phyloP scores from a whole-genome alignment of 2,888 invertebrate genomes.

The Drosophila lacicola region DNA sequence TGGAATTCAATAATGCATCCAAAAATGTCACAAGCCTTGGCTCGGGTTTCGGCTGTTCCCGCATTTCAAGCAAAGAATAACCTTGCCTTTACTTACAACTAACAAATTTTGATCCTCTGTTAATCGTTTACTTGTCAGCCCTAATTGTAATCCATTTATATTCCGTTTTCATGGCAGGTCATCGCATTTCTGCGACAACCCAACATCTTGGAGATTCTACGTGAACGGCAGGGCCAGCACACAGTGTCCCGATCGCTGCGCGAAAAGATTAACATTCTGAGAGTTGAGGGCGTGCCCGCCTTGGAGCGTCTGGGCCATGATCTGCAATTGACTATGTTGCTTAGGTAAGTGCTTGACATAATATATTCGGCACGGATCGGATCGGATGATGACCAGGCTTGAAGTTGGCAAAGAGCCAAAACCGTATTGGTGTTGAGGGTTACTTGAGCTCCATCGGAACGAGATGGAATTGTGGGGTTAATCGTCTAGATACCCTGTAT shows the following conservation, averaged over 20 bases:
- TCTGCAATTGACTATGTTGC: conserved; percentile 95
- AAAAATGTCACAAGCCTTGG: no score
- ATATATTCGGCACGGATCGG: not conserved
- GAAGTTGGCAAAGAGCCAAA: no score
- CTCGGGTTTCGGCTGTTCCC: no score
- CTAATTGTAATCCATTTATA: not conserved
- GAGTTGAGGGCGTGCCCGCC: conserved; percentile 95
- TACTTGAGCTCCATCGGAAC: no score
- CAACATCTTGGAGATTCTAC: conserved; percentile 95
- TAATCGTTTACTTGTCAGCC: not conserved
- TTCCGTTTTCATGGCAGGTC: conserved; percentile 86
- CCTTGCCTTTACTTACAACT: no score
- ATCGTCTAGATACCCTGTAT: no score
- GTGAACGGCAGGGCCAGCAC: conserved; percentile 91
- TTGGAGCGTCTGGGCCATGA: conserved; percentile 95
- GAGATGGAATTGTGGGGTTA: no score
- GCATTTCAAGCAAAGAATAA: no score
- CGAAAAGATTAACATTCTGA: conserved; percentile 94
- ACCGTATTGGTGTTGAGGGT: no score
- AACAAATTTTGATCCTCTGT: not conserved
- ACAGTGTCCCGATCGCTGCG: conserved; percentile 90
- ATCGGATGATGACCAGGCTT: no score
- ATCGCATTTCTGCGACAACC: conserved; percentile 98
- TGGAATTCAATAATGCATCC: no score
- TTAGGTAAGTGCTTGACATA: conserved; percentile 89